phyloP scores from a whole-genome alignment of 2,113 vertebrate genomes.

The Cryptotis parvus region DNA sequence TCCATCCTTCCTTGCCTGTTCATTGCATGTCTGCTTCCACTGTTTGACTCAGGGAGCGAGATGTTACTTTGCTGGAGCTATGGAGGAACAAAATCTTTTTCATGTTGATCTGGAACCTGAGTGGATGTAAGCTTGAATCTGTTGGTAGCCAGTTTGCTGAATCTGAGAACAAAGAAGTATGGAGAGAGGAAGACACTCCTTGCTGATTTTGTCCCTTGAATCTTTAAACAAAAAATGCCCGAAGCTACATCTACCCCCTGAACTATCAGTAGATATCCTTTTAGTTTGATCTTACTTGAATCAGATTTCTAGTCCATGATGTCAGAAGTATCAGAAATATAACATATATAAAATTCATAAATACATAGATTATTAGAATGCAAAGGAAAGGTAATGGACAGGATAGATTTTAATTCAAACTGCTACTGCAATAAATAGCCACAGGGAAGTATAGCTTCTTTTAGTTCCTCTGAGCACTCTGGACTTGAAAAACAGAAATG shows the following conservation, averaged over 20 bases:
- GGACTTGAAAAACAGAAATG: neutral
- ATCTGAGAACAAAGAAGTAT: neutral
- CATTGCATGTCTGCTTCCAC: rapidly evolving
- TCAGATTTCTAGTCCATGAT: neutral
- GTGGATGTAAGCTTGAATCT: neutral
- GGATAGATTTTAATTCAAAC: neutral
- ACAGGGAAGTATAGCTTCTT: neutral
- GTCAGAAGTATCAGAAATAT: neutral
- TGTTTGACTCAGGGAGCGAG: neutral
- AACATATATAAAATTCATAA: neutral
- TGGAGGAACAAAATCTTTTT: neutral
- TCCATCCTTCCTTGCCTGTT: neutral
- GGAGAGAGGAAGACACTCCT: neutral
- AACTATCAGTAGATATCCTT: conserved; percentile 12
- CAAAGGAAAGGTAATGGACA: neutral
- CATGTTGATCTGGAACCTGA: neutral
- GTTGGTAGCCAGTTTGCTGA: neutral
- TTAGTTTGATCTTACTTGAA: conserved; percentile 10
- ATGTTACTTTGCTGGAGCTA: neutral
- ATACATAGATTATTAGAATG: neutral
- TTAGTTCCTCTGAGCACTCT: neutral
- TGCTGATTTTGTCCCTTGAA: neutral
- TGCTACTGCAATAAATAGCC: neutral
- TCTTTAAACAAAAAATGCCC: conserved; percentile 5
- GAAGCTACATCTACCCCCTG: neutral